A percentile compares a stretch with the other conserved stretches of the same genome.
Evolutionary conservation across 2,888 invertebrate genomes (phyloP).

Genomic region (Caenorhabditis sinica): DNA sequence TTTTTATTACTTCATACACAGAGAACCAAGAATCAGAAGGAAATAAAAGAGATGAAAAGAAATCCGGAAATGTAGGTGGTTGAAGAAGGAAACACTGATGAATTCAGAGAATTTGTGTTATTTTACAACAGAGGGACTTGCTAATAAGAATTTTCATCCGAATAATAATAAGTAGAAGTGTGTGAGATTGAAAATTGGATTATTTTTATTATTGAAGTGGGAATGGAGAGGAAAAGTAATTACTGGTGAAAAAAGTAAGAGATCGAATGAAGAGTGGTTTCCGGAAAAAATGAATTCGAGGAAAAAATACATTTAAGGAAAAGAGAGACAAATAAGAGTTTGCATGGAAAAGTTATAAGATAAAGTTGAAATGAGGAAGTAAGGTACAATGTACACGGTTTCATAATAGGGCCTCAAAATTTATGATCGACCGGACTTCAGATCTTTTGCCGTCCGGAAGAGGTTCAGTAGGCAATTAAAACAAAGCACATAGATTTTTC

Average conservation of each 20-base stretch:
- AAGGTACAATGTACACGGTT: too few relatives aligned
- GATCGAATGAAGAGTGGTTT: neutral
- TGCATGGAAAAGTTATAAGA: too few relatives aligned
- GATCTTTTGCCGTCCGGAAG: too few relatives aligned
- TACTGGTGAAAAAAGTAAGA: neutral
- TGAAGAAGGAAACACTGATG: neutral
- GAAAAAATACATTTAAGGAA: neutral
- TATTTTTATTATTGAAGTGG: neutral
- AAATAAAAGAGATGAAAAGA: neutral
- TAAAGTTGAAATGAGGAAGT: too few relatives aligned
- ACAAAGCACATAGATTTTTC: too few relatives aligned
- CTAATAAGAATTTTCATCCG: conserved; percentile 32
- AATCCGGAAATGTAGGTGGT: neutral
- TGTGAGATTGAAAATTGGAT: neutral
- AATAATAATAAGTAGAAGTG: neutral
- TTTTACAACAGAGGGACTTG: neutral
- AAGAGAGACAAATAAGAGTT: neutral
- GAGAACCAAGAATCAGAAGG: conserved; percentile 13
- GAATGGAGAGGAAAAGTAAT: conserved; percentile 16
- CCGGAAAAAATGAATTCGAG: neutral
- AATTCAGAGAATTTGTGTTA: conserved; percentile 6
- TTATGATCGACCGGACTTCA: too few relatives aligned
- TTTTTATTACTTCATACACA: neutral
- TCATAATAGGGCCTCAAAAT: too few relatives aligned
- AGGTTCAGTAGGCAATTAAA: too few relatives aligned